Percentiles rank a stretch among this genome's conserved stretches.
Evolutionary conservation across 1,140 invertebrate genomes (phyloP).

Genomic region (Xylocopa sonorina): DNA sequence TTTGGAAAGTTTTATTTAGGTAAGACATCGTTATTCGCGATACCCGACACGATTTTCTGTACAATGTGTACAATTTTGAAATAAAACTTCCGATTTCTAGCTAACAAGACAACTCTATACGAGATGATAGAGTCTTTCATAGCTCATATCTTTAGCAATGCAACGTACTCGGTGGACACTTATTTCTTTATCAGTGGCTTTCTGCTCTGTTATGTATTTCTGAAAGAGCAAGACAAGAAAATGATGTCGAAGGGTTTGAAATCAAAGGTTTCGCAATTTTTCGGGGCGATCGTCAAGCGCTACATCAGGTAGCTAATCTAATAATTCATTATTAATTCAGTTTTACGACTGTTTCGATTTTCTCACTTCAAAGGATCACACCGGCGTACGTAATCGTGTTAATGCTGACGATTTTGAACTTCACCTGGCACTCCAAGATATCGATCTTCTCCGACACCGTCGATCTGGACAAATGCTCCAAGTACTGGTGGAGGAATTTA

Average conservation of each 20-base stretch:
- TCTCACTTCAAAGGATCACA: constrained; percentile 76
- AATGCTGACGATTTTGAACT: constrained; percentile 81
- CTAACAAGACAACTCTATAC: constrained; percentile 71
- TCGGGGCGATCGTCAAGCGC: constrained; percentile 71
- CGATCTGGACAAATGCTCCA: constrained; percentile 82
- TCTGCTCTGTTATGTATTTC: constrained; percentile 77
- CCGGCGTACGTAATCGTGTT: constrained; percentile 82
- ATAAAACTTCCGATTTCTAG: constrained; percentile 49
- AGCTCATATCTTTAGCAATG: constrained; percentile 77
- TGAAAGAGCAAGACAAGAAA: constrained; percentile 67
- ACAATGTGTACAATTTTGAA: background rate
- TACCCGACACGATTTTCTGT: accelerated
- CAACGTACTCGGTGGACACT: constrained; percentile 80
- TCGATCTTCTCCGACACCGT: constrained; percentile 81
- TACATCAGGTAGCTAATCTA: constrained; percentile 80
- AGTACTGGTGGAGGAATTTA: constrained; percentile 86
- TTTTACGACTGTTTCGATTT: too few species aligned
- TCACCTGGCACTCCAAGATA: constrained; percentile 78
- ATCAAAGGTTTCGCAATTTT: constrained; percentile 70
- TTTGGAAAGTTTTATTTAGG: constrained; percentile 57
- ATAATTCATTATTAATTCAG: too few species aligned
- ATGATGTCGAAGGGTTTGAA: constrained; percentile 60
- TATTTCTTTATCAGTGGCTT: constrained; percentile 82
- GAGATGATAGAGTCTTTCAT: constrained; percentile 71
- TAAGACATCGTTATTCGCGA: background rate